phyloP scores from a whole-genome alignment of 2,113 vertebrate genomes.

The Tachysurus fulvidraco region DNA sequence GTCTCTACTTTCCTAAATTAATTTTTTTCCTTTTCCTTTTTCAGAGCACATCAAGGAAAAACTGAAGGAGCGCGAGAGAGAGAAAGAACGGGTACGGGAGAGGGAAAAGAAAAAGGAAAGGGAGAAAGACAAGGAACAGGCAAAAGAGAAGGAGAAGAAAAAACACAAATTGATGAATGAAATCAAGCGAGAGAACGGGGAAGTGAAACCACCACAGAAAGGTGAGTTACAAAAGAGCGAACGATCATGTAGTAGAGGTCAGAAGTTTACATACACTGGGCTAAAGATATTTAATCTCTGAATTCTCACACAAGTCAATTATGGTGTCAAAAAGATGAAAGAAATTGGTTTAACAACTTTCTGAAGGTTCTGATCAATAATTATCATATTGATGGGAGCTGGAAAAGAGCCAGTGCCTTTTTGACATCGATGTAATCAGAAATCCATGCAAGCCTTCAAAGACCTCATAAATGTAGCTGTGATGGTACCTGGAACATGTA shows the following conservation, averaged over 20 bases:
- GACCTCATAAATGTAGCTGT: not conserved
- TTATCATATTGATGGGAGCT: not conserved
- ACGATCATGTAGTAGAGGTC: not conserved
- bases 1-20: not conserved
- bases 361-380: not conserved
- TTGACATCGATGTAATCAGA: not conserved
- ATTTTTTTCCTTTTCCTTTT: not conserved
- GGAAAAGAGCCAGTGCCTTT: not conserved
- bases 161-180: slow-evolving; percentile 90
- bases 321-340: too few species aligned
- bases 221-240: slow-evolving; percentile 64
- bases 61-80: slow-evolving; percentile 58
- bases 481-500: not conserved
- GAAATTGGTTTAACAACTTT: not conserved
- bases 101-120: slow-evolving; percentile 65
- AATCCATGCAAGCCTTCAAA: too few species aligned
- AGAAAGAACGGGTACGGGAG: slow-evolving; percentile 72
- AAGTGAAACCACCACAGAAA: slow-evolving; percentile 88
- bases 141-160: slow-evolving; percentile 85
- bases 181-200: slow-evolving; percentile 95
- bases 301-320: too few species aligned
- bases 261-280: too few species aligned
- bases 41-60: slow-evolving; percentile 45
- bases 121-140: slow-evolving; percentile 68
- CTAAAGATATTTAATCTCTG: too few species aligned